Conservation (phyloP, 2,888 invertebrate genomes). For the Drosophila cracens region DNA sequence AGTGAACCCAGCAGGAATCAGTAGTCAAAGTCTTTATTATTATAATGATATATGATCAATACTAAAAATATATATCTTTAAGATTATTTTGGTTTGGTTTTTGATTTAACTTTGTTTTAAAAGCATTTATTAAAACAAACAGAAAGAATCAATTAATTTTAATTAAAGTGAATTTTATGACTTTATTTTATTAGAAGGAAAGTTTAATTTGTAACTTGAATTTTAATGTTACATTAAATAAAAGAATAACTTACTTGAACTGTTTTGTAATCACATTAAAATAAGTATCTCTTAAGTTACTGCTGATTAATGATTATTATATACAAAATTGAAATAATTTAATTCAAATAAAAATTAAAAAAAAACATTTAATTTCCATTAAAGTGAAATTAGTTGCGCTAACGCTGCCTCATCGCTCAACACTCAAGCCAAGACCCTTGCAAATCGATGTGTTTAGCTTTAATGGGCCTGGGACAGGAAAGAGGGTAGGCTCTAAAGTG, state of each 20-base stretch:
- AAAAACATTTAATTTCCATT: conserved; percentile 61
- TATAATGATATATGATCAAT: neutral
- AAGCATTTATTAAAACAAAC: too few species aligned
- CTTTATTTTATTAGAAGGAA: too few species aligned
- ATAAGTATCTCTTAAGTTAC: neutral
- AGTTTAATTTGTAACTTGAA: too few species aligned
- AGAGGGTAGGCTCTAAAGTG: neutral
- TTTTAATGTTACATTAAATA: too few species aligned
- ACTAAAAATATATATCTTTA: neutral
- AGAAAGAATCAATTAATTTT: too few species aligned
- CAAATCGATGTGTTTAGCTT: conserved; percentile 44
- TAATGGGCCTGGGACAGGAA: conserved; percentile 38
- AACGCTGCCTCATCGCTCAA: neutral
- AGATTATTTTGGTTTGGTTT: too few species aligned
- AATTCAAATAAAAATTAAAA: neutral
- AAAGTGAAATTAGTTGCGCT: conserved; percentile 46
- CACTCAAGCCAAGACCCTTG: neutral
- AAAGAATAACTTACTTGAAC: too few species aligned
- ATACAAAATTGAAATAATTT: neutral
- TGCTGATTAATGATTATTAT: too few species aligned
- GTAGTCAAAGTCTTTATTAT: neutral
- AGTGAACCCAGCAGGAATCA: neutral
- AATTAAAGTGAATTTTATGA: too few species aligned
- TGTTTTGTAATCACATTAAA: too few species aligned
- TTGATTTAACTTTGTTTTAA: too few species aligned